Percentiles rank a stretch among this genome's conserved stretches.
These are phyloP conservation scores for Nanorana parkeri DNA, from an alignment of 2,113 vertebrate genomes.

Conservation along the genomic window DNA sequence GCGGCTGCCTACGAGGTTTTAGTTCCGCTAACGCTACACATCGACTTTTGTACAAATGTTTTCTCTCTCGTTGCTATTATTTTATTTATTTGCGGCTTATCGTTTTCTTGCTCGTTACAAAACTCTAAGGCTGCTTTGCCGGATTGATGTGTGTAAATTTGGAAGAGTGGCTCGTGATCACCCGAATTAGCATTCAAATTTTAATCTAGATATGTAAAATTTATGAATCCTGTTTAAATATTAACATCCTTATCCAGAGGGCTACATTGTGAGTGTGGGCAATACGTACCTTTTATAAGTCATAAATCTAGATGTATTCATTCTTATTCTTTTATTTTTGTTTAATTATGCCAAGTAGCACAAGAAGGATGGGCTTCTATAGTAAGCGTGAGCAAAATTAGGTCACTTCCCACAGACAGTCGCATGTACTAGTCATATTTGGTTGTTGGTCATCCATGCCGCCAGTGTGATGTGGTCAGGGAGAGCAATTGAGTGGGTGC, in stretches of 20 bases:
- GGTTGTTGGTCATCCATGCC: too few relatives aligned
- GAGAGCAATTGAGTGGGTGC: too few relatives aligned
- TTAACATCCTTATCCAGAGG: slow-evolving; percentile 27
- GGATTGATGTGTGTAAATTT: slow-evolving; percentile 30
- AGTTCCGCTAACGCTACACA: slow-evolving; percentile 14
- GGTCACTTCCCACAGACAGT: too few relatives aligned
- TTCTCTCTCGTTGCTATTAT: slow-evolving; percentile 11
- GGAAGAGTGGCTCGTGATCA: background rate
- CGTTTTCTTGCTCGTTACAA: background rate
- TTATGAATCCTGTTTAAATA: slow-evolving; percentile 43
- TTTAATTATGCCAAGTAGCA: background rate
- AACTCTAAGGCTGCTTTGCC: background rate
- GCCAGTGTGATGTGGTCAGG: too few relatives aligned
- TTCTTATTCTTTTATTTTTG: background rate
- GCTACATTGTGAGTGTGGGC: background rate
- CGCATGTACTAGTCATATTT: too few relatives aligned
- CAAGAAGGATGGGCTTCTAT: background rate
- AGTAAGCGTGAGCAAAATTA: background rate
- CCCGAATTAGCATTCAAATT: slow-evolving; percentile 38
- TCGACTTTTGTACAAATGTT: slow-evolving; percentile 37
- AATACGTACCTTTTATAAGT: background rate
- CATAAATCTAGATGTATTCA: background rate
- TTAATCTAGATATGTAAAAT: slow-evolving; percentile 40
- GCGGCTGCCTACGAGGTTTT: slow-evolving; percentile 33
- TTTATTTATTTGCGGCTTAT: slow-evolving; percentile 35